phyloP scores from a whole-genome alignment of 2,113 vertebrate genomes.

The Stigmatopora nigra region DNA sequence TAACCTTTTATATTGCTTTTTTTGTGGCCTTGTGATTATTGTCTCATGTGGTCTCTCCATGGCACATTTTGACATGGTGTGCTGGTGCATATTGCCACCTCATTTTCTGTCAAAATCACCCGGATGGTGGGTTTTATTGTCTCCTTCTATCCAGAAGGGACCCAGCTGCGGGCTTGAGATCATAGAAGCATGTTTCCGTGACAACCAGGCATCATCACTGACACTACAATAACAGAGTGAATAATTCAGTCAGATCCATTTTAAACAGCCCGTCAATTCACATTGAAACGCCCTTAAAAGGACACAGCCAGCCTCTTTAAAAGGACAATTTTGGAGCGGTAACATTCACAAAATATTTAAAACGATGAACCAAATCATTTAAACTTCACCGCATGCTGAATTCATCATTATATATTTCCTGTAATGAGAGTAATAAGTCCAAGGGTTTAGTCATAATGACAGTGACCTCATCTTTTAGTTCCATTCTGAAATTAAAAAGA shows the following conservation, averaged over 20 bases:
- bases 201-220: slow-evolving; percentile 63
- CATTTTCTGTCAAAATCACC: slow-evolving; percentile 36
- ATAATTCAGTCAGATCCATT: slow-evolving; percentile 71
- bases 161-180: slow-evolving; percentile 50
- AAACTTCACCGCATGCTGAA: too few relatives aligned
- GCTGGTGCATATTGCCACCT: slow-evolving; percentile 30
- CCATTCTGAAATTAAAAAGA: background rate
- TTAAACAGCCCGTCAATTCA: slow-evolving; percentile 68
- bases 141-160: slow-evolving; percentile 24
- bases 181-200: slow-evolving; percentile 61
- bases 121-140: slow-evolving; percentile 10
- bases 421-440: background rate
- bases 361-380: too few relatives aligned
- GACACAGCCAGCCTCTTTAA: slow-evolving; percentile 40
- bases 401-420: background rate
- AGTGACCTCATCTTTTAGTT: slow-evolving; percentile 1
- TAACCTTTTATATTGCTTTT: slow-evolving; percentile 21
- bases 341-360: background rate
- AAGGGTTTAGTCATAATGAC: slow-evolving; percentile 1
- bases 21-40: slow-evolving; percentile 14
- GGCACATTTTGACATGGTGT: slow-evolving; percentile 16
- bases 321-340: slow-evolving; percentile 3
- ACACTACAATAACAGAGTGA: slow-evolving; percentile 71
- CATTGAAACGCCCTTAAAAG: slow-evolving; percentile 52
- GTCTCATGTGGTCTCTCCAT: background rate